Base-by-base conservation (phyloP, 2,113 vertebrate species). In the Melanerpes aurifrons region DNA sequence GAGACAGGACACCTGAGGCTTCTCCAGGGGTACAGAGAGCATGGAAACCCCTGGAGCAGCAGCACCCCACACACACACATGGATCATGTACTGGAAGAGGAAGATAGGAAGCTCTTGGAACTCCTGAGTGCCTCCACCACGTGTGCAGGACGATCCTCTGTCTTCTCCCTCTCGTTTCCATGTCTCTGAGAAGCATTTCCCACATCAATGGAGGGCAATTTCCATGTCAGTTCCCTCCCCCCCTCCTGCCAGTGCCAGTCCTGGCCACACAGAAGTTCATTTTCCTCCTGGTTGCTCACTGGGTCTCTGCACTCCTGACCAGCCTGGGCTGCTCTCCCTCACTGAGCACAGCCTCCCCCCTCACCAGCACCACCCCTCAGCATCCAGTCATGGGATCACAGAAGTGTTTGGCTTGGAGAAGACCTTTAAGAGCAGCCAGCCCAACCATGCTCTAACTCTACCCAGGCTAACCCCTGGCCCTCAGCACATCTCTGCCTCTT, bases 131-230 rank as follows among this genome's bases (percentile, higher is more conserved):
- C 47, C 4, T 10, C 3, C 7, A 22, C 10, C 26, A 25, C 15
- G 6, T 6, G 7, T 6, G 13, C 32, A 22, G 58, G 43, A n/a
- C 0, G 0, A 31, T 28, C 53, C 73, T 48, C 12, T n/a, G 5
- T 5, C 50, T 31, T 32, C 78, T 48, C n/a, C 72, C 43, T 58
- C 50, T 29, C 40, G 3, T 2, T 7, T 26, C 58, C 58, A 10
- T 3, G 0, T 56, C 37, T 29, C 45, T 3, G 0, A 15, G 2
- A 0, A 32, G 35, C n/a, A 15, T 19, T 29, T 56, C 47, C 37
- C 88, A 28, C 14, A 1, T 28, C 64, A 25, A 4, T 0, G 0
- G n/a, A 32, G 48, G 20, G 21, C 48, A 50, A 50, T 50, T 50
- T 50, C 20, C 5, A 29, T 29, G 67, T 12, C 15, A 12, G 3